Evolutionary conservation across 2,113 vertebrate genomes (phyloP), one percentile per base, ranked within the genome.

Genomic region (Cephalopholis sonnerati): DNA sequence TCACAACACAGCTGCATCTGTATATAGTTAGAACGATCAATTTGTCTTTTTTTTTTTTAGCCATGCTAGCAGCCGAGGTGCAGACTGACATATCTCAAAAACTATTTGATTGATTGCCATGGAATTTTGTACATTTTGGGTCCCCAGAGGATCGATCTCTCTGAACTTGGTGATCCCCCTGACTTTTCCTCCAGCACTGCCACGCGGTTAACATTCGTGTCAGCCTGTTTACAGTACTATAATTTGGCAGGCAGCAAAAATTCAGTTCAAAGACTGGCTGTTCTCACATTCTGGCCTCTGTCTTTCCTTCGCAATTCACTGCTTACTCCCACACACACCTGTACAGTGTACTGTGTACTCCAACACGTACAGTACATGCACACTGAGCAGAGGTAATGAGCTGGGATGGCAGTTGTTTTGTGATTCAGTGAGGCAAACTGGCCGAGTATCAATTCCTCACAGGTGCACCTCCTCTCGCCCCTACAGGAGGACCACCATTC

Each of bases 351-450:
- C 48, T 29, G 24, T 27, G 57, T 29, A 44, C 55, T 62, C 25
- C n/a, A 44, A 25, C 53, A 81, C 53, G 71, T 57, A 68, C 59
- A 65, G 20, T 44, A 73, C 71, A 84, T 63, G 46, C 70, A 69
- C 84, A 50, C 16, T 13, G 64, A 66, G 75, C n/a, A 44, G 79
- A 90, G 59, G 74, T 93, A 93, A 94, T 93, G 91, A 94, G 86
- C 83, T 86, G 74, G 65, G 77, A 81, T 89, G 63, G 84, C 78
- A 83, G 79, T 85, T 79, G 79, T 86, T 86, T 90, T 91, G 88
- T 79, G 89, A 92, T 85, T 91, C 74, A 88, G 77, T 61, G 81
- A 88, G 84, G 84, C 78, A 88, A 93, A 82, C 76, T 83, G 85
- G 75, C 74, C 12, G 0, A 69, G 67, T 74, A 86, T 92, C 83